phyloP scores from a whole-genome alignment of 2,888 invertebrate genomes.

The Herminia tarsipennalis region DNA sequence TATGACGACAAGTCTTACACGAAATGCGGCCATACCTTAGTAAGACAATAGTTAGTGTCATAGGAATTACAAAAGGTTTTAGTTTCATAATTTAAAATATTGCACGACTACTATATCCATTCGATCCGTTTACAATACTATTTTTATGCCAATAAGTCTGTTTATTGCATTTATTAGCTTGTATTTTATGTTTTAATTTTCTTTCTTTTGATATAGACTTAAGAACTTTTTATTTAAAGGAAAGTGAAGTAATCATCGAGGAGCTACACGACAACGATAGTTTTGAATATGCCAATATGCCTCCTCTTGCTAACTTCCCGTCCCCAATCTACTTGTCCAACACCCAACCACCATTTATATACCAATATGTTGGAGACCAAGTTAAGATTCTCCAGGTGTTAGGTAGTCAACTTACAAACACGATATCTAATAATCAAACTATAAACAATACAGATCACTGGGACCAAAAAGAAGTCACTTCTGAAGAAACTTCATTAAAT shows the following conservation, averaged over 20 bases:
- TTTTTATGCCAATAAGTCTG: conserved; percentile 58
- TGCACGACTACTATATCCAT: too few relatives aligned
- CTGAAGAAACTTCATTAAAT: conserved; percentile 40
- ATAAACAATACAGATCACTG: conserved; percentile 56
- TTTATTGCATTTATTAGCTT: conserved; percentile 75
- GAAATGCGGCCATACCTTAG: too few relatives aligned
- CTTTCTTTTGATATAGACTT: conserved; percentile 72
- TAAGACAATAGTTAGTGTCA: too few relatives aligned
- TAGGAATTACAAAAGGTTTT: too few relatives aligned
- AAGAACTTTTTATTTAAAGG: conserved; percentile 84
- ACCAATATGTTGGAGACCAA: conserved; percentile 77
- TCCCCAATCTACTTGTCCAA: conserved; percentile 73
- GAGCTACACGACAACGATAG: conserved; percentile 79
- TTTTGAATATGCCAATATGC: conserved; percentile 78
- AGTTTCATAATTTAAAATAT: too few relatives aligned
- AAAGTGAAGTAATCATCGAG: conserved; percentile 81
- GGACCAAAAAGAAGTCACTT: conserved; percentile 56
- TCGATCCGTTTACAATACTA: too few relatives aligned
- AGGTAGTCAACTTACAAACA: conserved; percentile 70
- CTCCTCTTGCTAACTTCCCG: conserved; percentile 71
- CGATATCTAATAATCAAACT: conserved; percentile 52
- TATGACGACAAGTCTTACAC: too few relatives aligned
- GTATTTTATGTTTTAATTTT: conserved; percentile 45
- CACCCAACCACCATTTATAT: conserved; percentile 77
- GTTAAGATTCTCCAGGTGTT: conserved; percentile 76